Base-by-base conservation (phyloP, 2,113 vertebrate genomes). In the Amazona guildingii region DNA sequence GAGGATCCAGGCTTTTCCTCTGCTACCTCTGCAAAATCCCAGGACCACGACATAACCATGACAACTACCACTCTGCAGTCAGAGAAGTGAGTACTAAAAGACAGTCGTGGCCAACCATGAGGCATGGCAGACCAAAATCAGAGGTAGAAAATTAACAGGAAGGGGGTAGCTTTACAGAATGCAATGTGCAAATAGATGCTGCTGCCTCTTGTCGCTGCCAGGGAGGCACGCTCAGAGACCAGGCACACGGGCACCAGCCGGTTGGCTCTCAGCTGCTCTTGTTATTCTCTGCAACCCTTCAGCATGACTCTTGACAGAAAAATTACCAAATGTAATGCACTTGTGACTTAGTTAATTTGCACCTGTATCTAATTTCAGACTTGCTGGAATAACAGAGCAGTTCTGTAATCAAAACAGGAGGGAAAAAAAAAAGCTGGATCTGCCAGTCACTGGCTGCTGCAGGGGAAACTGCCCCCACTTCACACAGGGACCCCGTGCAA, bases 291-390 rank as follows among this genome's bases (percentile, higher is more conserved):
- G 74, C 83, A 94, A 92, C 80, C 87, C 93, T 89, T 96, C 96
- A 96, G 83, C 74, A 48, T 79, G 74, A 91, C 89, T 97, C 96
- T 97, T 97, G 97, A 97, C 96, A 97, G 93, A 96, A 97, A 97
- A 97, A 97, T 97, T 97, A 93, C 95, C 74, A 90, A 94, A 96
- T 86, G 88, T 76, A 91, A 96, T 92, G 93, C 91, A 91, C 96
- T 97, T 96, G 95, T 97, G 96, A 95, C 96, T 97, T 93, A 91
- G 94, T 96, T 97, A 94, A 97, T 97, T 97, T 96, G 93, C 97
- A 97, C 97, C 97, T 97, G 97, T 93, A 85, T 96, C 96, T 97
- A 97, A 97, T 97, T 97, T 96, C 96, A 97, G 96, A 89, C 91
- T 89, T 95, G 96, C 94, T 87, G 84, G 94, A 97, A 97, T 97